Percentiles rank a stretch among this genome's conserved stretches.
Evolutionary conservation across 2,797 vertebrate genomes (phyloP).

Genomic region (Acanthornis magna): DNA sequence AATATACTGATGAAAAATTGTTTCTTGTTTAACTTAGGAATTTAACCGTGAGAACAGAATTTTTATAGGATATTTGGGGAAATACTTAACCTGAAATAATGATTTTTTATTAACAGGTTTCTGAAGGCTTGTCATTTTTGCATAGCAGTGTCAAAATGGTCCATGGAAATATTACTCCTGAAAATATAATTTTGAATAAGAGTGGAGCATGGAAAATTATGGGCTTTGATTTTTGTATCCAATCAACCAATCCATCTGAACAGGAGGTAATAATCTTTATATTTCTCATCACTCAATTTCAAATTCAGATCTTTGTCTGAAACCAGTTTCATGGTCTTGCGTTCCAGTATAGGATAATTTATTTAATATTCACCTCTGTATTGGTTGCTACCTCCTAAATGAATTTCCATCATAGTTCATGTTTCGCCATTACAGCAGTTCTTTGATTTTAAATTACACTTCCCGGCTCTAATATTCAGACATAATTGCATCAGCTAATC

Average conservation of each 20-base stretch:
- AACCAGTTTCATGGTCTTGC: not conserved
- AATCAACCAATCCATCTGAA: slow-evolving; percentile 90
- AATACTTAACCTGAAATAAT: slow-evolving; percentile 19
- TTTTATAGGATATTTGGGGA: not conserved
- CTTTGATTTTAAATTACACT: not conserved
- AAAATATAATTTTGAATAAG: slow-evolving; percentile 98
- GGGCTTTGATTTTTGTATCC: slow-evolving; percentile 98
- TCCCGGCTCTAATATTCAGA: not conserved
- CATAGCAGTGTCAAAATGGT: slow-evolving; percentile 99
- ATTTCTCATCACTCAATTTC: not conserved
- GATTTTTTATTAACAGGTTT: slow-evolving; percentile 80
- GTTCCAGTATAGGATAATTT: not conserved
- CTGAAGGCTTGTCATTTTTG: slow-evolving; percentile 95
- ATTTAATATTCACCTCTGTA: not conserved
- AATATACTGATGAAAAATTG: not conserved
- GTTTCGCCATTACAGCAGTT: not conserved
- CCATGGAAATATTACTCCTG: slow-evolving; percentile 91
- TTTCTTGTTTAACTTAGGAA: not conserved
- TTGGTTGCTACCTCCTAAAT: not conserved
- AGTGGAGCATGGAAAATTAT: slow-evolving; percentile 99
- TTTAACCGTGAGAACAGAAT: not conserved
- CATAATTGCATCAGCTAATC: not conserved
- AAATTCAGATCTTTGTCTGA: not conserved
- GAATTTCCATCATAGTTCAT: not conserved
- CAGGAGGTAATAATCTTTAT: slow-evolving; percentile 81